phyloP scores from a whole-genome alignment of 2,888 invertebrate species.

The Kuschelorhynchus macadamiae region DNA sequence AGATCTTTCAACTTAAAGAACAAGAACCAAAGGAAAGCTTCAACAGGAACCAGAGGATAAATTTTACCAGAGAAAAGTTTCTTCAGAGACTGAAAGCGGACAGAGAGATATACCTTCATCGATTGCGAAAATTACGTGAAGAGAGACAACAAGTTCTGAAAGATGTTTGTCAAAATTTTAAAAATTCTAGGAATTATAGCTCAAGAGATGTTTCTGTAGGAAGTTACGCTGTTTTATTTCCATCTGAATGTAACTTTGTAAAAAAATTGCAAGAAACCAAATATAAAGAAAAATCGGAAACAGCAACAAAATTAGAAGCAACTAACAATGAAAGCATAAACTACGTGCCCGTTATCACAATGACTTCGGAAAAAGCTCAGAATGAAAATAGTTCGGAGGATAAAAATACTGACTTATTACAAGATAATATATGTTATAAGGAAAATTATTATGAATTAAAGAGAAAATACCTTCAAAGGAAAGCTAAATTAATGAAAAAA shows the following conservation, averaged over 20 bases:
- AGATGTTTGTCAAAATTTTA: conserved; percentile 53
- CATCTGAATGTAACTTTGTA: conserved; percentile 55
- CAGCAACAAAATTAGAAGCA: conserved; percentile 3
- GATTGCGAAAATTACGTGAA: conserved; percentile 56
- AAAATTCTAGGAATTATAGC: conserved; percentile 24
- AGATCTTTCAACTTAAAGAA: conserved; percentile 55
- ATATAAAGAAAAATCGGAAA: conserved; percentile 8
- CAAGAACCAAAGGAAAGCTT: conserved; percentile 53
- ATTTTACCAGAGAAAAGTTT: conserved; percentile 57
- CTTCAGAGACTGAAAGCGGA: conserved; percentile 55
- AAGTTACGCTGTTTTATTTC: conserved; percentile 56
- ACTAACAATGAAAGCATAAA: conserved; percentile 25
- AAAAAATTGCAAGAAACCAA: conserved; percentile 53
- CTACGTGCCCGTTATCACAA: conserved; percentile 23
- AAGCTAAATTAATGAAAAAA: conserved; percentile 13
- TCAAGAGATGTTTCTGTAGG: conserved; percentile 59
- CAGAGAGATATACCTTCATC: conserved; percentile 56
- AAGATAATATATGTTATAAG: not conserved
- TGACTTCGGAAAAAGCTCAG: too few species aligned
- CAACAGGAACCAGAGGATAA: conserved; percentile 54
- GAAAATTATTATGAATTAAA: conserved; percentile 20
- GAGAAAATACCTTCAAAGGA: conserved; percentile 25
- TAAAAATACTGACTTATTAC: not conserved
- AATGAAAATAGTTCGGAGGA: not conserved
- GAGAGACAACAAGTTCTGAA: conserved; percentile 54